Evolutionary conservation across 2,888 invertebrate species (phyloP).

Genomic region (Scelioninae gen. 2): DNA sequence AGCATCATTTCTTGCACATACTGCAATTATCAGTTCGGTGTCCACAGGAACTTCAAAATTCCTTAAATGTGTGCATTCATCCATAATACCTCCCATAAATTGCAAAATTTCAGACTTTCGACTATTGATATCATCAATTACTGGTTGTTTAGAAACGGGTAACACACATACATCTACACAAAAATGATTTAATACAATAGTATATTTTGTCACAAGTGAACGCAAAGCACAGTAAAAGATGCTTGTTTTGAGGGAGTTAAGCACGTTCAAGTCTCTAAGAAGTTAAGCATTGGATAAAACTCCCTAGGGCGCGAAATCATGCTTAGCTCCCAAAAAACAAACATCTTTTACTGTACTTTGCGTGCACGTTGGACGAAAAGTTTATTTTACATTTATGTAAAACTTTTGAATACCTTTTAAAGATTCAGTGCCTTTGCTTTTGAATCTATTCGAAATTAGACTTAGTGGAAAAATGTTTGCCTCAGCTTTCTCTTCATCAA

Average conservation of each 20-base stretch:
- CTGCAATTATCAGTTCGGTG: conserved; percentile 91
- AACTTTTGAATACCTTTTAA: conserved; percentile 72
- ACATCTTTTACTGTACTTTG: too few species aligned
- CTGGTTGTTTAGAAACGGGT: conserved; percentile 69
- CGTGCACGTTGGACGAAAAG: too few species aligned
- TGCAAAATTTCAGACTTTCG: conserved; percentile 88
- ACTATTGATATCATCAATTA: conserved; percentile 77
- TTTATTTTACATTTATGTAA: too few species aligned
- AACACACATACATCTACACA: conserved; percentile 70
- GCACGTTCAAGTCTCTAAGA: too few species aligned
- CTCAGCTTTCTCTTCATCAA: conserved; percentile 69
- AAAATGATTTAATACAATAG: conserved; percentile 7
- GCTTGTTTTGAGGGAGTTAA: too few species aligned
- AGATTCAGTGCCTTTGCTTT: conserved; percentile 64
- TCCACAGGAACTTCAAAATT: conserved; percentile 94
- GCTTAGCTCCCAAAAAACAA: too few species aligned
- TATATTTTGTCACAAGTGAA: too few species aligned
- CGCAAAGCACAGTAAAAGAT: too few species aligned
- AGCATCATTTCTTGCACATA: conserved; percentile 92
- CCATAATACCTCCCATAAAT: conserved; percentile 99
- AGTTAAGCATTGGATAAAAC: too few species aligned
- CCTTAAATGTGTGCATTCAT: conserved; percentile 97
- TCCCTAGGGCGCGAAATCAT: too few species aligned
- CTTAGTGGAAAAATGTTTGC: conserved; percentile 71
- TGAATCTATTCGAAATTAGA: conserved; percentile 70